A percentile compares a stretch with the other conserved stretches of the same genome.
phyloP scores from a whole-genome alignment of 2,888 invertebrate species.

The Aphidius colemani region DNA sequence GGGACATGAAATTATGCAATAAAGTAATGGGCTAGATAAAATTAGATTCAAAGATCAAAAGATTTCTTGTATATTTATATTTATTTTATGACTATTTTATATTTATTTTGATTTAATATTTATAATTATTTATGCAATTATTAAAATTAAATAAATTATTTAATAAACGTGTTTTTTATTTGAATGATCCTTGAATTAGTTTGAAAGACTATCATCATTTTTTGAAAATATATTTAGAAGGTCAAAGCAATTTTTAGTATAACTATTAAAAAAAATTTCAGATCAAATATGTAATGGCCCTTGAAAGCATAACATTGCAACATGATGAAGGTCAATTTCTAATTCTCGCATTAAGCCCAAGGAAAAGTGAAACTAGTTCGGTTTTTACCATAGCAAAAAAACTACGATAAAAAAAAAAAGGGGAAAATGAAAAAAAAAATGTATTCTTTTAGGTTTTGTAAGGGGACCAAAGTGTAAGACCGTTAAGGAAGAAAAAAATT shows the following conservation, averaged over 20 bases:
- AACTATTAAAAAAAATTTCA: not conserved
- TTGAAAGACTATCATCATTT: too few species aligned
- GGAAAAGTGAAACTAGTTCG: conserved; percentile 48
- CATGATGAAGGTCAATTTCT: conserved; percentile 53
- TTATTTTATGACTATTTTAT: not conserved
- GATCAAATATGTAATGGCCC: not conserved
- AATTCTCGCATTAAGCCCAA: conserved; percentile 44
- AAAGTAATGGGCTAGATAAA: conserved; percentile 10
- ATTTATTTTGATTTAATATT: not conserved
- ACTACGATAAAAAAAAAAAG: too few species aligned
- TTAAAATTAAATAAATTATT: not conserved
- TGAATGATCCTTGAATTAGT: not conserved
- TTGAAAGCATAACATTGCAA: not conserved
- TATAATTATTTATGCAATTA: conserved; percentile 1
- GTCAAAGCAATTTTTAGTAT: not conserved
- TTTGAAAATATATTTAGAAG: too few species aligned
- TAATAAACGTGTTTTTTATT: not conserved
- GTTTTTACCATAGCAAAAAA: conserved; percentile 39
- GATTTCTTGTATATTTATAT: conserved; percentile 10
- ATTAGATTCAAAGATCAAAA: conserved; percentile 23
- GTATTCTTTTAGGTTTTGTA: too few species aligned
- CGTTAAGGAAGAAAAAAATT: too few species aligned
- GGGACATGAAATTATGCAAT: conserved; percentile 10
- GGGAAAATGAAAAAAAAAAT: too few species aligned
- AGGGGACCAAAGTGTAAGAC: too few species aligned